Base-by-base conservation (phyloP, 2,888 invertebrate species). In the Tigriopus californicus region DNA sequence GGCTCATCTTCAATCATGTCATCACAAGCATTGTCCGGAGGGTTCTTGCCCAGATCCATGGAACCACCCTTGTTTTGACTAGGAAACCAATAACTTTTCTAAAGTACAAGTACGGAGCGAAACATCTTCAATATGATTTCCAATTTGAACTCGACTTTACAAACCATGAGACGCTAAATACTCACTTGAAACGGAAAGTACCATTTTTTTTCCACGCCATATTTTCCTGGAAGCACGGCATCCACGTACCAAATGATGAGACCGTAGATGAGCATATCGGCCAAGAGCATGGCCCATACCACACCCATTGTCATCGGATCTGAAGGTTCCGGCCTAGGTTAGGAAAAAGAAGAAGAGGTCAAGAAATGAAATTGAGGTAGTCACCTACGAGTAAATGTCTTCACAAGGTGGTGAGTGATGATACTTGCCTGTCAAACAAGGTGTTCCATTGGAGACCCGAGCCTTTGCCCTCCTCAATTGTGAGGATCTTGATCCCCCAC, bases 181-280 rank as follows among this genome's bases (percentile, higher is more conserved):
- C 33, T 66, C 64, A 73, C 73, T 62, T 65, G 65, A 55, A 87
- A 76, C 0, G 80, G 79, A 67, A 88, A 92, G 67, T 89, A 80
- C 80, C 86, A 90, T 25, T 80, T 81, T 62, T 80, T 79, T 0
- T 85, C 81, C 0, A 91, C 80, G 3, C 91, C 91, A 69, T 77
- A 87, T 13, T 84, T 82, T 11, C 91, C 91, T 0, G 92, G 92
- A 62, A 81, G 76, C 11, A 94, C 79, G 64, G 84, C 84, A 70
- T 92, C 91, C 33, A 91, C 72, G 68, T 92, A 94, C 64, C 90
- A 73, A 0, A 91, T 82, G 42, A 90, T 70, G 2, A 82, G 61
- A 69, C 85, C 76, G 67, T 89, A 87, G 1, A 89, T 55, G 0
- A 82, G 58, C 10, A 77, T 72, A 67, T 85, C 83, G 1, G 83